Evolutionary conservation across 1,140 invertebrate genomes (phyloP).

Genomic region (Hycleus phaleratus): DNA sequence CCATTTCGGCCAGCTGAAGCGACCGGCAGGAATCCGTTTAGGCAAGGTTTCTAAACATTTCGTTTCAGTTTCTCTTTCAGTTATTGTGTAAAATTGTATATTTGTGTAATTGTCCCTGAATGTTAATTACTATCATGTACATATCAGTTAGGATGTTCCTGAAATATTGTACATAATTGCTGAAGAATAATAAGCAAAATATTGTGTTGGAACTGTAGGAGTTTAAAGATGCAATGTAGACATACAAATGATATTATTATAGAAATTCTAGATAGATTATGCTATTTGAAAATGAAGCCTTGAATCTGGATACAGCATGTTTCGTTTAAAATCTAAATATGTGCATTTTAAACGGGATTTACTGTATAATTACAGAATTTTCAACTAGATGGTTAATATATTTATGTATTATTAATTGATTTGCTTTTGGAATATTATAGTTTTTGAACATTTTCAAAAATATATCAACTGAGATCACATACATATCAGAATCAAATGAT

Average conservation of each 20-base stretch:
- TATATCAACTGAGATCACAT: slow-evolving; percentile 42
- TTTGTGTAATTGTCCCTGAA: slow-evolving; percentile 14
- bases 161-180: slow-evolving; percentile 25
- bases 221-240: no score
- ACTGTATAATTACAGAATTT: no score
- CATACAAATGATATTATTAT: no score
- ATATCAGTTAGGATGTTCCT: slow-evolving; percentile 37
- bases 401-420: neutral
- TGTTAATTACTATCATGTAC: slow-evolving; percentile 22
- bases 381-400: neutral
- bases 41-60: slow-evolving; percentile 37
- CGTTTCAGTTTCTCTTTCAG: neutral
- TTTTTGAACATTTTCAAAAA: slow-evolving; percentile 16
- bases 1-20: slow-evolving; percentile 46
- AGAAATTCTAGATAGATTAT: no score
- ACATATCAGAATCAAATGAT: slow-evolving; percentile 41
- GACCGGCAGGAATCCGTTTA: slow-evolving; percentile 45
- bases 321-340: no score
- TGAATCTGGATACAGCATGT: no score
- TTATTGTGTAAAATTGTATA: slow-evolving; percentile 14
- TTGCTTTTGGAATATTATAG: no score
- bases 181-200: neutral
- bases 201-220: no score
- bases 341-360: no score
- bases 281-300: no score